Evolutionary conservation across 2,113 vertebrate genomes (phyloP), one percentile per base, ranked within the genome.

Genomic region (Chionodraco myersi): DNA sequence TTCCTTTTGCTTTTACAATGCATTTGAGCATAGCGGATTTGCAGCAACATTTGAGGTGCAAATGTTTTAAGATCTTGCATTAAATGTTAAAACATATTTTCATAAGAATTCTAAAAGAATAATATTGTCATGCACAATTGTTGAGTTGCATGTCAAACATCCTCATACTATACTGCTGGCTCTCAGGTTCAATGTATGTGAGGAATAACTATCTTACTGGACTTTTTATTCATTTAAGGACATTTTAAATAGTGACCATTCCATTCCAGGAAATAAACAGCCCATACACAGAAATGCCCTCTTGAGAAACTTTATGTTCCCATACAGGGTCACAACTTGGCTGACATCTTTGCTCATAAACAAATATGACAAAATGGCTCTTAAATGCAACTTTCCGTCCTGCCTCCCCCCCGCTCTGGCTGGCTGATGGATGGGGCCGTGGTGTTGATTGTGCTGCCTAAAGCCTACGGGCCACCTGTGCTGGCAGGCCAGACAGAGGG

Each of bases 401-500:
- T 10, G 2, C 30, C 70, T 45, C 54, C 15, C 36, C 36, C 10
- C 54, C 16, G 1, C 70, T 9, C 36, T 67, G 14, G 8, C 59
- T 70, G 86, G 78, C 73, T 71, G 10, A 36, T 61, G 85, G 47
- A 56, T n/a, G 47, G 53, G 68, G 70, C 79, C 8, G 13, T 60
- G 59, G 72, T 34, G 26, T 45, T 18, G 61, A 66, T 62, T 75
- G 61, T 75, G 79, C 75, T 68, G 63, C 59, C 56, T 72, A 66
- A 71, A 68, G 77, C 72, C 69, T 10, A 34, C n/a, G 0, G 36
- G 68, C 62, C 87, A 89, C 88, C 88, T 88, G 89, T 61, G 72
- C 83, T 80, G 84, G 69, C 69, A 10, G 48, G 8, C n/a, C 34
- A 10, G 52, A 92, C 84, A 88, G 82, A 88, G 15, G 68, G 56